phyloP scores from a whole-genome alignment of 2,797 vertebrate genomes.

The Harpagifer antarcticus region DNA sequence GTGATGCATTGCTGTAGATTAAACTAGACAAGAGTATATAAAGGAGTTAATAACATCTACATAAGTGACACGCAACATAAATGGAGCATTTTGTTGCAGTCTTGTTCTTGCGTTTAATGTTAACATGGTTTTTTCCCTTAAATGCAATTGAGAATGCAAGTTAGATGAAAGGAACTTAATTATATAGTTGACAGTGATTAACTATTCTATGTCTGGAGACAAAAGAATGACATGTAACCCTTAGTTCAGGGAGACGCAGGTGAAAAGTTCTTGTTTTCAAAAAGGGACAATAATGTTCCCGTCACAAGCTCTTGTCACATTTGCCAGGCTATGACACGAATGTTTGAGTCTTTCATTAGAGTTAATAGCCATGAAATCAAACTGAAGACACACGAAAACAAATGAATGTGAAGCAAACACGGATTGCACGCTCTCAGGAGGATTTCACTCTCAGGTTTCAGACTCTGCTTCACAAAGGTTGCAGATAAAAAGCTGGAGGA shows the following conservation, averaged over 20 bases:
- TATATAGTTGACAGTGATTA: too few species aligned
- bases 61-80: too few species aligned
- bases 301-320: not conserved
- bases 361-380: conserved; percentile 27
- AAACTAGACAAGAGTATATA: too few species aligned
- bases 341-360: conserved; percentile 24
- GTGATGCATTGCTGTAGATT: too few species aligned
- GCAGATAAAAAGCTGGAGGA: conserved; percentile 52
- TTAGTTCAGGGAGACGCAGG: not conserved
- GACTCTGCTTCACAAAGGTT: conserved; percentile 45
- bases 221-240: not conserved
- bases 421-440: conserved; percentile 16
- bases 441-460: conserved; percentile 54
- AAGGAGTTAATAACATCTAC: too few species aligned
- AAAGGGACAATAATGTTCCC: not conserved
- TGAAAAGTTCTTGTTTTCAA: not conserved
- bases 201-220: too few species aligned
- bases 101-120: too few species aligned
- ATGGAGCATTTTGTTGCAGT: too few species aligned
- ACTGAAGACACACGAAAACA: conserved; percentile 17
- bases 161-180: too few species aligned
- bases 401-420: conserved; percentile 35
- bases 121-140: too few species aligned
- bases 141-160: too few species aligned
- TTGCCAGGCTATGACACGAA: too few species aligned